Evolutionary conservation across 2,888 invertebrate species (phyloP), one percentile per base, ranked within the genome.

Genomic region (Danaus chrysippus): DNA sequence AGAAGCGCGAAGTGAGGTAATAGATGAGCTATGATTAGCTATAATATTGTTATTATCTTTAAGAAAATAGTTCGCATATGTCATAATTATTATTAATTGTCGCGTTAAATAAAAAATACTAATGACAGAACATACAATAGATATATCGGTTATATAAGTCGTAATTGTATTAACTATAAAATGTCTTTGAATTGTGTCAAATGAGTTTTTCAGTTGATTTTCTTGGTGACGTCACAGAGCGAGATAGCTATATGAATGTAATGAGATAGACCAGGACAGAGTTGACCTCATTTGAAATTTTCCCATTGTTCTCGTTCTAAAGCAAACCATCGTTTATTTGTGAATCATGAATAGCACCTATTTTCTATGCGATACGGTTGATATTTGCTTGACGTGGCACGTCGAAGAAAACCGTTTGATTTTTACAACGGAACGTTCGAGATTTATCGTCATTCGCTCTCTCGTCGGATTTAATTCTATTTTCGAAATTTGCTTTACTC

Each of bases 1-100:
- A 96, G 83, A 95, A 97, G 83, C 94, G 96, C 70, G 98, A 98
- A 94, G 95, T 98, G 84, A 95, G 95, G 98, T 99, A 92, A 93
- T 66, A 52, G 11, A 12, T 10, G 44, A 42, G 55, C 8, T 41
- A 19, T 23, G 13, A 15, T 12, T 15, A 46, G 43, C 9, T 54
- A 42, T 61, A 58, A 11, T 34, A 58, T 19, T 57, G 55, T 58
- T 64, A 54, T 41, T 13, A 55, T 55, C 60, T 58, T 44, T 11
- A 57, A 13, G 44, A 61, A 61, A 41, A 34, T n/a, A 34, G 23
- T 34, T 34, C 6, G 23, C 8, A 34, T 34, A 34, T 34, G 23
- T 5, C 23, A 34, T 34, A 34, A 34, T 34, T 23, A 5, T 5
- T 23, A 3, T 23, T 5, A 5, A 23, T 23, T 23, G 23, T 23